Conservation (phyloP, 2,888 invertebrate species). For the Macrosoma leucophasiata region DNA sequence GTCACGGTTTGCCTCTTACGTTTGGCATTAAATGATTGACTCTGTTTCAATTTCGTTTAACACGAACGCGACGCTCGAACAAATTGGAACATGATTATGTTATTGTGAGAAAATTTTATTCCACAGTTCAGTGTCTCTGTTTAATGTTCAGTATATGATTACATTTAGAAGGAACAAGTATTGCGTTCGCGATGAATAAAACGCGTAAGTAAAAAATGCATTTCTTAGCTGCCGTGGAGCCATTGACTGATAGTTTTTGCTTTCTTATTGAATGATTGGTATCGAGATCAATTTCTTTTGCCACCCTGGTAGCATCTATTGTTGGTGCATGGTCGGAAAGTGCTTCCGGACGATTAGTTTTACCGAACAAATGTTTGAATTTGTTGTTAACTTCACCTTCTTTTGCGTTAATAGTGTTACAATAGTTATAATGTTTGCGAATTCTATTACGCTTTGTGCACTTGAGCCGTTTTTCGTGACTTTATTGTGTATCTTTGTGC, state of each 20-base stretch:
- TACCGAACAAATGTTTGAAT: slow-evolving; percentile 64
- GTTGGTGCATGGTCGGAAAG: slow-evolving; percentile 65
- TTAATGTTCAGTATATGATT: slow-evolving; percentile 59
- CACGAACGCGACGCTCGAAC: slow-evolving; percentile 69
- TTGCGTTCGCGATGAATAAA: slow-evolving; percentile 61
- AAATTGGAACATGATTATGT: slow-evolving; percentile 70
- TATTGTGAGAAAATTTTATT: slow-evolving; percentile 71
- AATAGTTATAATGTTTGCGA: slow-evolving; percentile 73
- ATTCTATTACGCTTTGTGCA: slow-evolving; percentile 72
- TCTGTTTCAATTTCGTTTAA: slow-evolving; percentile 74
- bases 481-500: slow-evolving; percentile 51
- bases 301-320: slow-evolving; percentile 64
- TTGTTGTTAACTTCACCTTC: slow-evolving; percentile 73
- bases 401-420: slow-evolving; percentile 72
- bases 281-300: slow-evolving; percentile 28
- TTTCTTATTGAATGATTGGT: slow-evolving; percentile 9
- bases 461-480: slow-evolving; percentile 44
- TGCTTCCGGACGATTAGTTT: slow-evolving; percentile 69
- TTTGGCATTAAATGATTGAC: slow-evolving; percentile 73
- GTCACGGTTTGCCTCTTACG: slow-evolving; percentile 69
- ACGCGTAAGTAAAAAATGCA: slow-evolving; percentile 55
- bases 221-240: slow-evolving; percentile 27
- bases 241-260: slow-evolving; percentile 28
- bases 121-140: slow-evolving; percentile 50
- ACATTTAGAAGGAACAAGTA: slow-evolving; percentile 52